phyloP scores from a whole-genome alignment of 2,888 invertebrate species.

The Pachymerium ferrugineum region DNA sequence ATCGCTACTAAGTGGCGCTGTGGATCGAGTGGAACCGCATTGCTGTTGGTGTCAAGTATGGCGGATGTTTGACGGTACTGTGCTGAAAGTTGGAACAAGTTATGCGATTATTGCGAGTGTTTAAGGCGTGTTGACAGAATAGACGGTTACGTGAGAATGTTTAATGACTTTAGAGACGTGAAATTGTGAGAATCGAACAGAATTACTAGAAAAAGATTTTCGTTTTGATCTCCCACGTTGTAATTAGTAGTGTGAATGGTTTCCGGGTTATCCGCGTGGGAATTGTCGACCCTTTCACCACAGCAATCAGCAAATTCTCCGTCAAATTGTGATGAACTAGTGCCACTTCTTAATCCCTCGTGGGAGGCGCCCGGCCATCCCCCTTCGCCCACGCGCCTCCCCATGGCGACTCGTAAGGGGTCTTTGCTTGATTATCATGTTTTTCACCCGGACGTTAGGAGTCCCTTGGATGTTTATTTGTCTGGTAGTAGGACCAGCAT shows the following conservation, averaged over 20 bases:
- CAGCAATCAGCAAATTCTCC: background rate
- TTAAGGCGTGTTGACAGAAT: too few species aligned
- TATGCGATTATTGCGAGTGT: too few species aligned
- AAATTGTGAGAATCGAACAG: too few species aligned
- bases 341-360: background rate
- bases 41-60: background rate
- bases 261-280: background rate
- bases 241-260: background rate
- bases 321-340: background rate
- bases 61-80: background rate
- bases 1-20: background rate
- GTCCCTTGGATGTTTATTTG: slow-evolving; percentile 34
- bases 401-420: background rate
- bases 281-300: background rate
- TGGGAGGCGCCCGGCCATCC: background rate
- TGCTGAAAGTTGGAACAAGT: background rate
- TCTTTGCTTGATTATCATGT: background rate
- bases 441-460: slow-evolving; percentile 25
- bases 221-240: too few species aligned
- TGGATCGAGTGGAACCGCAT: background rate
- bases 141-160: too few species aligned
- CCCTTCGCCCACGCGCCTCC: background rate
- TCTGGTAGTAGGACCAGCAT: slow-evolving; percentile 35
- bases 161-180: too few species aligned
- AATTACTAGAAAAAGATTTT: too few species aligned